Evolutionary conservation across 2,113 vertebrate genomes (phyloP).

Genomic region (Hippoglossus stenolepis): DNA sequence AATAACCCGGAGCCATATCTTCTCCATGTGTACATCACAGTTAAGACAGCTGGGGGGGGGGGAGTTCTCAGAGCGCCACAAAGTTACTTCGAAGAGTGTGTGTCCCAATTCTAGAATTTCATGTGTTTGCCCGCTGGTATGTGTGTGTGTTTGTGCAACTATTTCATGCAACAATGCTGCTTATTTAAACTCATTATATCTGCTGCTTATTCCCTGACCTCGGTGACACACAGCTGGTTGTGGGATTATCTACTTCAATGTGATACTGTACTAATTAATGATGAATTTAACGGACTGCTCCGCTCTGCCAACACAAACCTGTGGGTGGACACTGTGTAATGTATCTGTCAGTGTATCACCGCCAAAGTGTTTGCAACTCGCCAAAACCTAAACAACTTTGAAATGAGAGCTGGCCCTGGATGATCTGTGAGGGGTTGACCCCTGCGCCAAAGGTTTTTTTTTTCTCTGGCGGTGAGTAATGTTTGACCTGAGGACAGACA

Average conservation of each 20-base stretch:
- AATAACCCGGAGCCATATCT: constrained; percentile 38
- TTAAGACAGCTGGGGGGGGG: not conserved
- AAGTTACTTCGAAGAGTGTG: not conserved
- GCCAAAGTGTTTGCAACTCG: not conserved
- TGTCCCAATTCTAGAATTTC: not conserved
- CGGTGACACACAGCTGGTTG: not conserved
- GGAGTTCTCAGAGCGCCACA: no score
- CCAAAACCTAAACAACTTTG: constrained; percentile 14
- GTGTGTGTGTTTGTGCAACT: not conserved
- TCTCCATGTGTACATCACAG: constrained; percentile 13
- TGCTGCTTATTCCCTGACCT: not conserved
- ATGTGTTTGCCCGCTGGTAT: not conserved
- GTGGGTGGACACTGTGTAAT: not conserved
- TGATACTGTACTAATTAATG: no score
- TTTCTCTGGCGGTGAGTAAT: constrained; percentile 33
- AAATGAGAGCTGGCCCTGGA: constrained; percentile 17
- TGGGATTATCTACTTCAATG: not conserved
- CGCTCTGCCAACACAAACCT: constrained; percentile 4
- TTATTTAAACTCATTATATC: not conserved
- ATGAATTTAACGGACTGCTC: not conserved
- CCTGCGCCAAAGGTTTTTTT: not conserved
- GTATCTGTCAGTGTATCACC: not conserved
- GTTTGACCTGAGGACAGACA: constrained; percentile 53
- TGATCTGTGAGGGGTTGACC: constrained; percentile 35
- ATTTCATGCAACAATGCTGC: not conserved